Base-by-base conservation (phyloP, 1,140 invertebrate species). In the Bombus waltoni region DNA sequence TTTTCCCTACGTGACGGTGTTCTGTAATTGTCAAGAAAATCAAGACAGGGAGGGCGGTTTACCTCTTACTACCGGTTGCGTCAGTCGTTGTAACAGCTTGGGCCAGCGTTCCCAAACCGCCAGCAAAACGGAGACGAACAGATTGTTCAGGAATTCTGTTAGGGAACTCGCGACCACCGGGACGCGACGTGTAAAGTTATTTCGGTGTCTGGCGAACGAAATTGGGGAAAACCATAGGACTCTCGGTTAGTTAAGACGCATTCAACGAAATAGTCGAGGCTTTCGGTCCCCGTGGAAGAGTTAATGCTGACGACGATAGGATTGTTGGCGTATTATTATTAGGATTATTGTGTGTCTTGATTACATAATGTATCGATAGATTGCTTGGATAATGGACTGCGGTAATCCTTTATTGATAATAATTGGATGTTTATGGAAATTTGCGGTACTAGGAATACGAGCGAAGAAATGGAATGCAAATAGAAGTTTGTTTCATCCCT, bases 231-330 rank as follows among this genome's bases (percentile, higher is more conserved):
- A 85, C 76, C 32, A 44, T 47, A 42, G 68, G n/a, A 59, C 68
- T 65, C 77, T 35, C 32, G 53, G 83, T 85, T 85, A 80, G 76
- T 85, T 85, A 85, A 80, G 83, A 80, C 76, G 32, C 68, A 80
- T 85, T 85, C 68, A 80, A 47, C 18, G 47, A n/a, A 22, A n/a
- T 32, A 35, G 53, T 6, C 47, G 25, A 10, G 18, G 15, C 18
- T 57, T 42, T 47, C 15, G 44, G 0, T 10, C 3, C 1, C 25
- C 32, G 65, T 5, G 9, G 25, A 40, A 72, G 53, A 57, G 59
- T 80, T 79, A 47, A 85, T 53, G 68, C 44, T 80, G 25, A 65
- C 10, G 32, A 25, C 25, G 18, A 72, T 47, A 3, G 35, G 66
- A 80, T 71, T 79, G 59, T 28, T n/a, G 32, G 0, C 28, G 53